Conservation (phyloP, 2,113 vertebrate genomes). For the Menidia beryllina region DNA sequence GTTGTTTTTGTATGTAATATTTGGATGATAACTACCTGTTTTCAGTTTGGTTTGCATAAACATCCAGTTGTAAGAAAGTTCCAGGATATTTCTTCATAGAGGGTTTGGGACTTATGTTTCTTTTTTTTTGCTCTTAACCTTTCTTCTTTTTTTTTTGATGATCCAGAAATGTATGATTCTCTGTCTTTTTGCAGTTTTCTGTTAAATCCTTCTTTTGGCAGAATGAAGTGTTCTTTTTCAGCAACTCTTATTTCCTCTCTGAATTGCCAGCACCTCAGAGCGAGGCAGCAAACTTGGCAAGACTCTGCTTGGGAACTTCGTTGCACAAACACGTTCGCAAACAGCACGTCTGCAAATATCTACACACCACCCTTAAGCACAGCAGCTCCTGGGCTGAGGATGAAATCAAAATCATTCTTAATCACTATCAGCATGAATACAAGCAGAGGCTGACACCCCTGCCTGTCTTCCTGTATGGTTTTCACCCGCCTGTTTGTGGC, state of each 20-base stretch:
- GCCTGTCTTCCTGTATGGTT: not conserved
- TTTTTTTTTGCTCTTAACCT: not conserved
- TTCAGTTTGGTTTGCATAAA: conserved; percentile 2
- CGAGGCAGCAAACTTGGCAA: conserved; percentile 42
- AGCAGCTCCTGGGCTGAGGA: not conserved
- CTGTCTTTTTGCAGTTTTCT: conserved; percentile 41
- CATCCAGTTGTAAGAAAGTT: not conserved
- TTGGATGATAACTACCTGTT: not conserved
- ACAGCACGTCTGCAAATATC: conserved; percentile 14
- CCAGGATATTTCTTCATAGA: not conserved
- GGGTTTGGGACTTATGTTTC: not conserved
- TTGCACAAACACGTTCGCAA: conserved; percentile 20
- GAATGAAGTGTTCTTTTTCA: conserved; percentile 46
- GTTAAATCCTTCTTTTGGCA: conserved; percentile 46
- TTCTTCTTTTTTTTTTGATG: conserved; percentile 3
- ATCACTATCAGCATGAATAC: not conserved
- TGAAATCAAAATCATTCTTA: not conserved
- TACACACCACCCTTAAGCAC: conserved; percentile 3
- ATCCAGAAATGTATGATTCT: conserved; percentile 46
- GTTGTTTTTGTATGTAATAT: not conserved
- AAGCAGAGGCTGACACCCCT: not conserved
- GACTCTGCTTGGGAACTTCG: conserved; percentile 37
- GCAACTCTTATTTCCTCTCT: conserved; percentile 44
- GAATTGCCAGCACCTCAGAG: conserved; percentile 41
- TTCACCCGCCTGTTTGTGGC: not conserved